A percentile compares a stretch with the other conserved stretches of the same genome.
phyloP scores from a whole-genome alignment of 2,797 vertebrate genomes.

The Chelidonichthys spinosus region DNA sequence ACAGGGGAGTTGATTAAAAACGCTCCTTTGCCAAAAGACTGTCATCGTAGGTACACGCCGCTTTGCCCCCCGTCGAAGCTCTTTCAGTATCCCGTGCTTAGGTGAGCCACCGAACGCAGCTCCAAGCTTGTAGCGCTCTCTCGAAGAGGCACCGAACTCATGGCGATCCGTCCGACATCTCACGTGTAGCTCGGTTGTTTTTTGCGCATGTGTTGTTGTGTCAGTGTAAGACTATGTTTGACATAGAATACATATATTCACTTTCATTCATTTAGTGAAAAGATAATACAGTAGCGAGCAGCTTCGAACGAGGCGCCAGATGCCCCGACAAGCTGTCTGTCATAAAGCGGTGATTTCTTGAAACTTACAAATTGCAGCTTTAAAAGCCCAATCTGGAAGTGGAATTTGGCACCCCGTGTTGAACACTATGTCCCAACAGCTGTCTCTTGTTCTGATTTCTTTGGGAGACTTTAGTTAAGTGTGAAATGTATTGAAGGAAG shows the following conservation, averaged over 20 bases:
- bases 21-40: constrained; percentile 51
- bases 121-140: constrained; percentile 64
- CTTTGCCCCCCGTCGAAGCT: constrained; percentile 50
- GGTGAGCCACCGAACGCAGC: constrained; percentile 57
- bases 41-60: constrained; percentile 53
- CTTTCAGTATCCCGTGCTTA: constrained; percentile 47
- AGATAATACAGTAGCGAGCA: constrained; percentile 64
- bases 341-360: constrained; percentile 72
- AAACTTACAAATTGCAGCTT: constrained; percentile 85
- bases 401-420: constrained; percentile 59
- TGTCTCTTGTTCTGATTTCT: constrained; percentile 60
- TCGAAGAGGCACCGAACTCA: constrained; percentile 45
- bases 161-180: constrained; percentile 64
- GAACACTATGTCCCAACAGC: constrained; percentile 60
- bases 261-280: constrained; percentile 63
- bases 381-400: constrained; percentile 82
- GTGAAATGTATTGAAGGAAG: constrained; percentile 50
- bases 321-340: constrained; percentile 70
- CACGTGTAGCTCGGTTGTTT: constrained; percentile 70
- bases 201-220: constrained; percentile 65
- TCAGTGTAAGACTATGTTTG: constrained; percentile 73
- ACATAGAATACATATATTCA: constrained; percentile 65
- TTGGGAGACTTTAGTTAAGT: constrained; percentile 41
- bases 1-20: constrained; percentile 52
- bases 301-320: constrained; percentile 63